Evolutionary conservation across 2,888 invertebrate species (phyloP), one percentile per base, ranked within the genome.

Genomic region (Aphidius colemani): DNA sequence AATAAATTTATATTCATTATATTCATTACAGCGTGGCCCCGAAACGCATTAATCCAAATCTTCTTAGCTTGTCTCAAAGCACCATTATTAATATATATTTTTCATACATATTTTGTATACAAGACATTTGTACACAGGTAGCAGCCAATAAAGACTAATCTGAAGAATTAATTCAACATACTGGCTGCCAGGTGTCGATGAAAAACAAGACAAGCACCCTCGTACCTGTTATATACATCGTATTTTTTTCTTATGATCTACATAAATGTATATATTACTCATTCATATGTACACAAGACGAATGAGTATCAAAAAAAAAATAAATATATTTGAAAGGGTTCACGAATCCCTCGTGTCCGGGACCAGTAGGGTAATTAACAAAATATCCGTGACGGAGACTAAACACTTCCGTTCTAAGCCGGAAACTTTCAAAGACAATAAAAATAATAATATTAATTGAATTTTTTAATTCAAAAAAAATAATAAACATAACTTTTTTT

Each of bases 121-220:
- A 9, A 40, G n/a, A 46, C 6, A 39, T 10, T 10, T 10, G 4
- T 13, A 7, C 13, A n/a, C 57, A 57, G 57, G 57, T 57, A 57
- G 39, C 39, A 8, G 9, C 43, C 44, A 55, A 46, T 57, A 50
- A 77, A 79, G 74, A 48, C 76, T 81, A 79, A 81, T 81, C 81
- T 79, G 70, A 78, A 77, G 80, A 81, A 81, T 78, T 76, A 80
- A 81, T 81, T 81, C 80, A 72, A 71, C 70, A 70, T 70, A 67
- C 70, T 67, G 56, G 64, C 67, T 71, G 75, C 77, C 79, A 78
- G 77, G 78, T 79, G 79, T 76, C 74, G 71, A 74, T 67, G 63
- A 45, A 13, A 51, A 30, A 30, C 30, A 30, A 30, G 30, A 30
- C 11, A 7, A 39, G 10, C 51, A 49, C 11, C 13, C 63, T 51